Conservation (phyloP, 1,140 invertebrate species). For the Pseudomyrmex pallidus region DNA sequence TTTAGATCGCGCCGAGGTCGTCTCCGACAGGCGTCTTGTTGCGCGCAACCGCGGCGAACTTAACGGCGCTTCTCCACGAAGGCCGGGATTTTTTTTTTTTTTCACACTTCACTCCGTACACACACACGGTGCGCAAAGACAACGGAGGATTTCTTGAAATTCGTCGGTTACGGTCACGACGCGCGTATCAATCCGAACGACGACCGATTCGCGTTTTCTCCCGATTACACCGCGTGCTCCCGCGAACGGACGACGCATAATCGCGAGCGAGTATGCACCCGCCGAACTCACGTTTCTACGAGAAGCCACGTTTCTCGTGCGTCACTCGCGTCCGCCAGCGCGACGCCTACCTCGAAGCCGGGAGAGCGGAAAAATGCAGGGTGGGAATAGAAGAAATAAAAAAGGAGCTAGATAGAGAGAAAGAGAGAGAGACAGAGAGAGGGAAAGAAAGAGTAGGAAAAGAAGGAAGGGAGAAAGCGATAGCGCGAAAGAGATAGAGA, state of each 20-base stretch:
- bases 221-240: neutral
- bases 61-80: no score
- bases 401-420: slow-evolving; percentile 7
- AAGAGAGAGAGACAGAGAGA: slow-evolving; percentile 4
- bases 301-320: slow-evolving; percentile 58
- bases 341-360: slow-evolving; percentile 48
- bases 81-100: neutral
- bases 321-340: slow-evolving; percentile 57
- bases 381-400: slow-evolving; percentile 56
- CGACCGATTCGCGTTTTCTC: neutral
- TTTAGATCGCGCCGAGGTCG: slow-evolving; percentile 25
- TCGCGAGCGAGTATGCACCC: neutral
- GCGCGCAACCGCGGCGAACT: neutral
- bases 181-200: slow-evolving; percentile 3
- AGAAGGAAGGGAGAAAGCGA: neutral
- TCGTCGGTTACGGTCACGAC: slow-evolving; percentile 9
- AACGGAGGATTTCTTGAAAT: neutral
- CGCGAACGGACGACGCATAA: neutral
- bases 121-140: slow-evolving; percentile 33
- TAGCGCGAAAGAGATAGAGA: slow-evolving; percentile 11
- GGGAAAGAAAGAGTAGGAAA: neutral
- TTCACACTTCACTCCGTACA: slow-evolving; percentile 35
- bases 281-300: neutral
- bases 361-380: slow-evolving; percentile 53
- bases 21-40: neutral